phyloP scores from a whole-genome alignment of 2,888 invertebrate species.

The Pristionchus exspectatus region DNA sequence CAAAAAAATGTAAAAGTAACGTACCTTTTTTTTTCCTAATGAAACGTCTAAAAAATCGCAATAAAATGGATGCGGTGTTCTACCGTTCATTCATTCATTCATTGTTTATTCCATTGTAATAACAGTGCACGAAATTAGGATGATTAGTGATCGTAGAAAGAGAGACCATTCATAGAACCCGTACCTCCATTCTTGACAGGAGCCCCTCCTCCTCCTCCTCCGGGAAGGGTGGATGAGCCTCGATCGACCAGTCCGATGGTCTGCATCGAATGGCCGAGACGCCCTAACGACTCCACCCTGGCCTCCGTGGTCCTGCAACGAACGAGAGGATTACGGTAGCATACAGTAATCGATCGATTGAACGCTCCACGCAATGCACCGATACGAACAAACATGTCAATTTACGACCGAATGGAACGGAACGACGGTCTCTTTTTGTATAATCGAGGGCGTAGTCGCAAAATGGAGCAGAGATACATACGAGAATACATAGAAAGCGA shows the following conservation, averaged over 20 bases:
- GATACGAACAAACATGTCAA: background rate
- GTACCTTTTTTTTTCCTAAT: no score
- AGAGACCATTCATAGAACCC: background rate
- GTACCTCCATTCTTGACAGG: slow-evolving; percentile 31
- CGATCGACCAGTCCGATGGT: slow-evolving; percentile 17
- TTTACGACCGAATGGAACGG: background rate
- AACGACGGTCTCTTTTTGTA: background rate
- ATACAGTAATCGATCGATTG: background rate
- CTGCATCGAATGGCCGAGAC: slow-evolving; percentile 36
- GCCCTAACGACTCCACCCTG: slow-evolving; percentile 27
- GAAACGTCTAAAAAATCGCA: no score
- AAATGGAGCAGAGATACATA: slow-evolving; percentile 1
- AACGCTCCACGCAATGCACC: background rate
- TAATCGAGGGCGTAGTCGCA: background rate
- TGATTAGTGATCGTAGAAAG: background rate
- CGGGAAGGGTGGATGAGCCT: background rate
- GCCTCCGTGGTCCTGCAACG: background rate
- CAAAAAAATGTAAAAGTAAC: no score
- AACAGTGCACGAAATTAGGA: background rate
- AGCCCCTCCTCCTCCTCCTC: background rate
- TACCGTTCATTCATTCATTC: no score
- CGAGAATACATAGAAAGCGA: slow-evolving; percentile 5
- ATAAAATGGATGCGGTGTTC: no score
- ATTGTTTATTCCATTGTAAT: no score
- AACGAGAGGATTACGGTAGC: background rate